Evolutionary conservation across 1,140 invertebrate genomes (phyloP).

Genomic region (Atta texana): DNA sequence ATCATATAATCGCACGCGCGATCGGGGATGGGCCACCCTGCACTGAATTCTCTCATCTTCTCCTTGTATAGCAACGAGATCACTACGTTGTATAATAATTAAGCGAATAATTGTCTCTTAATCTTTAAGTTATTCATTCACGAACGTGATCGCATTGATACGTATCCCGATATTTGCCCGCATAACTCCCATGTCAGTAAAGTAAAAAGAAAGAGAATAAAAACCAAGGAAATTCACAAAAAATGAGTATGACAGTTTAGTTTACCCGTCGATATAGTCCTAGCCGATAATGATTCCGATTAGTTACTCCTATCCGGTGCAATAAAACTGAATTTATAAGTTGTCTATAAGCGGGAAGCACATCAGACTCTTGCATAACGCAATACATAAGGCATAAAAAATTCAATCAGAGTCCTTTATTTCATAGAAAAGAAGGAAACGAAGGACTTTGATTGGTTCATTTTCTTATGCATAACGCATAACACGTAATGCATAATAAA

Average conservation of each 20-base stretch:
- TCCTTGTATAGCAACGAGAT: slow-evolving; percentile 39
- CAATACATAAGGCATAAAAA: too few species aligned
- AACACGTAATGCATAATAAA: too few species aligned
- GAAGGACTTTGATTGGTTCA: too few species aligned
- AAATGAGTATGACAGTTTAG: not conserved
- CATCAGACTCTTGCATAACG: too few species aligned
- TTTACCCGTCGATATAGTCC: slow-evolving; percentile 13
- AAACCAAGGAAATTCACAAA: slow-evolving; percentile 64
- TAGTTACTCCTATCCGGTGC: not conserved
- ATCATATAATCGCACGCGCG: not conserved
- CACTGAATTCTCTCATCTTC: slow-evolving; percentile 47
- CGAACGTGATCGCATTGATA: slow-evolving; percentile 73
- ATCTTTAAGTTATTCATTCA: slow-evolving; percentile 73
- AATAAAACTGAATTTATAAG: not conserved
- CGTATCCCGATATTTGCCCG: slow-evolving; percentile 81
- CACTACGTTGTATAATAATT: slow-evolving; percentile 71
- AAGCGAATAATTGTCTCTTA: slow-evolving; percentile 68
- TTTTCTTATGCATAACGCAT: too few species aligned
- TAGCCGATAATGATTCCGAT: not conserved
- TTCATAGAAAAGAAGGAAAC: too few species aligned
- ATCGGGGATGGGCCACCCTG: slow-evolving; percentile 30
- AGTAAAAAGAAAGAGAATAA: slow-evolving; percentile 70
- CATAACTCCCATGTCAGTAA: slow-evolving; percentile 84
- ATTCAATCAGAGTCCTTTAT: too few species aligned
- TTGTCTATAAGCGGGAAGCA: not conserved